These are phyloP conservation scores for Tholera decimalis DNA, from an alignment of 2,888 invertebrate species.

Conservation along the genomic window DNA sequence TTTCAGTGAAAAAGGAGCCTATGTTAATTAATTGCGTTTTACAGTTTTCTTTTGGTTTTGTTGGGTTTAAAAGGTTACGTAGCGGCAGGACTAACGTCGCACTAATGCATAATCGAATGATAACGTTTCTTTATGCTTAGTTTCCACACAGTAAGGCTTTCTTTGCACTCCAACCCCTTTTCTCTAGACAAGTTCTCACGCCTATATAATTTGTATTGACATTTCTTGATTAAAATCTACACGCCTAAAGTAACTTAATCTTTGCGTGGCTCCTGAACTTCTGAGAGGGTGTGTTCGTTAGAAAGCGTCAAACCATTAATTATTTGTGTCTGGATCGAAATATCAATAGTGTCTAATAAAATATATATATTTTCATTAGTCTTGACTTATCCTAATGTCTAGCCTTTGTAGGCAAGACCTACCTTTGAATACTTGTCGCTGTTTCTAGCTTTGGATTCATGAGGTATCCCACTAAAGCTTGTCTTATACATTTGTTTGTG, in stretches of 20 bases:
- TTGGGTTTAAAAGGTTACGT: no score
- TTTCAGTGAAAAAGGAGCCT: no score
- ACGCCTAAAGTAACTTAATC: slow-evolving; percentile 45
- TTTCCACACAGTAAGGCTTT: no score
- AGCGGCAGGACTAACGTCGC: no score
- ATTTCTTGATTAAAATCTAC: slow-evolving; percentile 39
- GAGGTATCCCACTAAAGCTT: neutral
- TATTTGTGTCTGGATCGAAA: slow-evolving; percentile 44
- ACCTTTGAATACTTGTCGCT: neutral
- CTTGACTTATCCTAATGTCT: slow-evolving; percentile 14
- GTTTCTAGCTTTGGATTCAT: neutral
- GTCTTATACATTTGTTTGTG: neutral
- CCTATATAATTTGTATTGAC: slow-evolving; percentile 14
- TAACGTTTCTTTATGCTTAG: neutral
- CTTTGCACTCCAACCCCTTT: neutral
- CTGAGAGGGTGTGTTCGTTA: slow-evolving; percentile 33
- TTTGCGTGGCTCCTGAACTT: slow-evolving; percentile 48
- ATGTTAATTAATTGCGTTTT: no score
- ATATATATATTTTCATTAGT: slow-evolving; percentile 26
- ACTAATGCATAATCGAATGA: no score
- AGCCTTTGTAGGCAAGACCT: neutral
- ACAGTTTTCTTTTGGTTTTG: no score
- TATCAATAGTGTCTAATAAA: slow-evolving; percentile 36
- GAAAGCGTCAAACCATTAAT: slow-evolving; percentile 34
- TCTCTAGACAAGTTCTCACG: slow-evolving; percentile 6